These are phyloP conservation scores for Fratercula arctica DNA, from an alignment of 2,797 vertebrate genomes.

Conservation along the genomic window DNA sequence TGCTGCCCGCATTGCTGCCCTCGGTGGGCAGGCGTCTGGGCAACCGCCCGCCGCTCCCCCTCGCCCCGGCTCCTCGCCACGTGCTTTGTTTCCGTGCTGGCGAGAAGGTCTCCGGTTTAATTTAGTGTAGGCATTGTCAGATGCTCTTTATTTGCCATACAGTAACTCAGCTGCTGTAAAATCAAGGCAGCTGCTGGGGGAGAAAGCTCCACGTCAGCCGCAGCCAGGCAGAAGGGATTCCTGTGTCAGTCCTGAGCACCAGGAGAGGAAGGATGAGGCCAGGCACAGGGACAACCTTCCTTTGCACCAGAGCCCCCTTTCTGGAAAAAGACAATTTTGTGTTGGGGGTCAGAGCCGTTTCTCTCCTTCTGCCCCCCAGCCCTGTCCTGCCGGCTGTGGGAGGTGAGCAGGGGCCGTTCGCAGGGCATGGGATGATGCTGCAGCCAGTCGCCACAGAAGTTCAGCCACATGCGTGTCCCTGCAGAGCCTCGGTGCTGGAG, in stretches of 20 bases:
- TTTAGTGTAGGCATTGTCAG: neutral
- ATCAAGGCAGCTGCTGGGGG: neutral
- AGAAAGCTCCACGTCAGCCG: neutral
- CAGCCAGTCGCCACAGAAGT: too few species aligned
- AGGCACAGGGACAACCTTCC: neutral
- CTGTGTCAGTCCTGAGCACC: accelerated
- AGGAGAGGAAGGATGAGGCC: neutral
- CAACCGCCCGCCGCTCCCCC: neutral
- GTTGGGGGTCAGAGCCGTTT: neutral
- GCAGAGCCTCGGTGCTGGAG: neutral
- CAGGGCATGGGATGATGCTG: accelerated
- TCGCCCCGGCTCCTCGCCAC: neutral
- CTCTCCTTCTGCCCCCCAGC: accelerated
- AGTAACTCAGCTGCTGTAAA: neutral
- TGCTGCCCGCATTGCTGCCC: slow-evolving; percentile 45
- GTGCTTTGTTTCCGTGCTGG: neutral
- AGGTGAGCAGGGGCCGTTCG: accelerated
- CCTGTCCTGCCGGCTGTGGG: accelerated
- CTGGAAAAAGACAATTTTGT: neutral
- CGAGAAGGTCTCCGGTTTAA: accelerated
- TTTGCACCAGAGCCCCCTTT: neutral
- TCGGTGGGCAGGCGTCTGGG: neutral
- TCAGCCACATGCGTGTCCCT: accelerated
- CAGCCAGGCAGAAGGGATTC: neutral
- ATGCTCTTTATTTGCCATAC: neutral